Evolutionary conservation across 2,888 invertebrate species (phyloP).

Genomic region (Amblyjoppa proteus): DNA sequence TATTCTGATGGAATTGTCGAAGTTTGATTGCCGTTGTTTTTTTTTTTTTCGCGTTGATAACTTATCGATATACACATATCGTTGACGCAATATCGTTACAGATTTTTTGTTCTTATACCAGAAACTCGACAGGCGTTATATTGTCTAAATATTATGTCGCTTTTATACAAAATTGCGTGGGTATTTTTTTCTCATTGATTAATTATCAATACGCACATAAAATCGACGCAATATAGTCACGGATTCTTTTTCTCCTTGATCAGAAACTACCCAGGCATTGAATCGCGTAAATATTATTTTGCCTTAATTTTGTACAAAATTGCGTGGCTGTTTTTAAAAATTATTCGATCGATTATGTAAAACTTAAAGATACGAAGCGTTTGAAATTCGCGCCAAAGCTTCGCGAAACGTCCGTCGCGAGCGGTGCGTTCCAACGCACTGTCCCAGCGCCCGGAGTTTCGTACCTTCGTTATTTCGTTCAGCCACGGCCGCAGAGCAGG

Average conservation of each 20-base stretch:
- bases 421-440: not conserved
- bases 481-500: slow-evolving; percentile 11
- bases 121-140: not conserved
- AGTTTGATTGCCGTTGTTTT: slow-evolving; percentile 7
- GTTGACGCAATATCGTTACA: too few relatives aligned
- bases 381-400: not conserved
- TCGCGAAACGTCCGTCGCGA: not conserved
- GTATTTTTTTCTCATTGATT: not conserved
- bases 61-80: too few relatives aligned
- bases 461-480: not conserved
- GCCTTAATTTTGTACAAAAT: not conserved
- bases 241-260: not conserved
- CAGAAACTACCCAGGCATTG: not conserved
- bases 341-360: not conserved
- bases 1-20: not conserved
- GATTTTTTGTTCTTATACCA: too few relatives aligned
- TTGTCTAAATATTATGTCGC: not conserved
- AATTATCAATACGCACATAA: too few relatives aligned
- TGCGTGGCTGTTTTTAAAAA: not conserved
- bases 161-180: not conserved
- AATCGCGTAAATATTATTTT: not conserved
- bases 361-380: not conserved
- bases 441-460: not conserved
- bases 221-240: too few relatives aligned
- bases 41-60: too few relatives aligned